Evolutionary conservation across 2,797 vertebrate species (phyloP).

Genomic region (Acropternis orthonyx): DNA sequence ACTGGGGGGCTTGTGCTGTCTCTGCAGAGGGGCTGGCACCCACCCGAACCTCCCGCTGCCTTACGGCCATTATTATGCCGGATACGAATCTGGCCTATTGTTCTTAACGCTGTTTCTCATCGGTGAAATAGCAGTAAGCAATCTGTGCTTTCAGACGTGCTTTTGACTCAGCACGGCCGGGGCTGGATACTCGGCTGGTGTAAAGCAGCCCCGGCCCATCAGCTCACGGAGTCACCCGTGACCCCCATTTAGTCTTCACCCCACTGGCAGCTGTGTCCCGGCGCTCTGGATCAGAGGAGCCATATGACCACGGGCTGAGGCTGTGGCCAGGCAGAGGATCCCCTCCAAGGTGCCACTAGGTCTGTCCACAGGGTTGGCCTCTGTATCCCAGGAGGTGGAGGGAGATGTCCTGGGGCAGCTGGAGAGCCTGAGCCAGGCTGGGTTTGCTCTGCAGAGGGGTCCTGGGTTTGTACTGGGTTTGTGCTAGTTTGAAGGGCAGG

Average conservation of each 20-base stretch:
- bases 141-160: not conserved
- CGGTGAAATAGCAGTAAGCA: not conserved
- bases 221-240: not conserved
- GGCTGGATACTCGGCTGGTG: not conserved
- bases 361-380: not conserved
- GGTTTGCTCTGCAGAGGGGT: not conserved
- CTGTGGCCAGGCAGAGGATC: not conserved
- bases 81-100: not conserved
- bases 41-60: accelerated
- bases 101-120: not conserved
- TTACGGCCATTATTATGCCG: not conserved
- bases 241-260: not conserved
- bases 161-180: not conserved
- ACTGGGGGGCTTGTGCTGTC: accelerated
- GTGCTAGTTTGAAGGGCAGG: constrained; percentile 73
- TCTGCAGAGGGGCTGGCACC: not conserved
- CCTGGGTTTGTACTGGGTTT: constrained; percentile 39
- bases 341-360: not conserved
- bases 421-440: not conserved
- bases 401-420: not conserved
- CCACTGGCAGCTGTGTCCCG: not conserved
- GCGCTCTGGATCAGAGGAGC: not conserved
- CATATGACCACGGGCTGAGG: not conserved
- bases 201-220: not conserved
- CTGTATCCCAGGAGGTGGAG: not conserved